Conservation (phyloP, 2,797 vertebrate species). For the Artibeus lituratus region DNA sequence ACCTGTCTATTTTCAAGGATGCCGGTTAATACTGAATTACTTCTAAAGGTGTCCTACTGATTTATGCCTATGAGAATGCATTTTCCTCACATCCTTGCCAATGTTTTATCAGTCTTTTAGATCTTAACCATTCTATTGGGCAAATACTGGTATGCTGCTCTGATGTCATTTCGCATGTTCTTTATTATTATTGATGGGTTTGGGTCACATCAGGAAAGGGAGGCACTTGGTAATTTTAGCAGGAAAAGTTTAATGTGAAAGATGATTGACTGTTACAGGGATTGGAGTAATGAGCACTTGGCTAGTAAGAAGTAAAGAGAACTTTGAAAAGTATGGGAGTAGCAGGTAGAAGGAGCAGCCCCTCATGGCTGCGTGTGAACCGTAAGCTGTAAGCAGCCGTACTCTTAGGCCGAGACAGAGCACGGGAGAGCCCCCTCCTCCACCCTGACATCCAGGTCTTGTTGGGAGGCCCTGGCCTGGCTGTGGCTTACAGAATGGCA, state of each 20-base stretch:
- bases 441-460: not conserved
- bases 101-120: not conserved
- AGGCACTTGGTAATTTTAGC: not conserved
- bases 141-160: not conserved
- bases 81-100: not conserved
- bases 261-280: not conserved
- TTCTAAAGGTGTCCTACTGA: not conserved
- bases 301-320: not conserved
- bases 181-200: not conserved
- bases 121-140: not conserved
- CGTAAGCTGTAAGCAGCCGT: too few relatives aligned
- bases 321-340: not conserved
- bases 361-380: not conserved
- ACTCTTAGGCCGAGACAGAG: not conserved
- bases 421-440: not conserved
- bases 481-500: not conserved
- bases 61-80: not conserved
- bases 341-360: not conserved
- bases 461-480: not conserved
- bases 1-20: not conserved
- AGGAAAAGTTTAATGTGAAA: not conserved
- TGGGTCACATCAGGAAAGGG: not conserved
- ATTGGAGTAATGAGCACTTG: not conserved
- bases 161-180: not conserved
- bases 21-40: not conserved